These are phyloP conservation scores for Microcebus griseorufus DNA, from an alignment of 2,113 vertebrate species.

Conservation along the genomic window DNA sequence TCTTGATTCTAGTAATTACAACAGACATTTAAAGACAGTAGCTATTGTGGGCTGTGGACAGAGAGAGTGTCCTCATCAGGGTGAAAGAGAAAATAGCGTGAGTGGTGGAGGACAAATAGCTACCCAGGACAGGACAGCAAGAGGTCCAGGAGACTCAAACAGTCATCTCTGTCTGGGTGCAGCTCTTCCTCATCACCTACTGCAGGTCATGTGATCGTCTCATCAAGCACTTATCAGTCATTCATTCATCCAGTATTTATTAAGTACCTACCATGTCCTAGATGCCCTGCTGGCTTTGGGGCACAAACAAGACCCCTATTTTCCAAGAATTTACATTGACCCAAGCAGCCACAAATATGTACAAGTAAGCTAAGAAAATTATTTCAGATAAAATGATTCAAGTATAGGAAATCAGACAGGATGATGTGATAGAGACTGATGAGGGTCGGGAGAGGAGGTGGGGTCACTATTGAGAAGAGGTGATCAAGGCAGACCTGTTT, in stretches of 20 bases:
- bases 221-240: background rate
- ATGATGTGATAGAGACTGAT: background rate
- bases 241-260: background rate
- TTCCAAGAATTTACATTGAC: background rate
- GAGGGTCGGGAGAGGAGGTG: background rate
- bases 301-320: background rate
- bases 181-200: background rate
- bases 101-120: background rate
- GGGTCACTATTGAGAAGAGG: background rate
- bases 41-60: background rate
- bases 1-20: constrained; percentile 55
- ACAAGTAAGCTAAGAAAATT: background rate
- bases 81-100: background rate
- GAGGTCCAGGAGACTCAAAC: background rate
- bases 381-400: background rate
- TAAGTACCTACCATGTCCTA: background rate
- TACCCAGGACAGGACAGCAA: background rate
- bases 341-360: background rate
- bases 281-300: background rate
- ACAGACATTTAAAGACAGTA: constrained; percentile 60
- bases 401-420: background rate
- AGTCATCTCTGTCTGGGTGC: background rate
- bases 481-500: background rate
- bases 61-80: constrained; percentile 6
- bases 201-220: background rate